These are phyloP conservation scores for Castor canadensis DNA, from an alignment of 2,113 vertebrate species.

Conservation along the genomic window DNA sequence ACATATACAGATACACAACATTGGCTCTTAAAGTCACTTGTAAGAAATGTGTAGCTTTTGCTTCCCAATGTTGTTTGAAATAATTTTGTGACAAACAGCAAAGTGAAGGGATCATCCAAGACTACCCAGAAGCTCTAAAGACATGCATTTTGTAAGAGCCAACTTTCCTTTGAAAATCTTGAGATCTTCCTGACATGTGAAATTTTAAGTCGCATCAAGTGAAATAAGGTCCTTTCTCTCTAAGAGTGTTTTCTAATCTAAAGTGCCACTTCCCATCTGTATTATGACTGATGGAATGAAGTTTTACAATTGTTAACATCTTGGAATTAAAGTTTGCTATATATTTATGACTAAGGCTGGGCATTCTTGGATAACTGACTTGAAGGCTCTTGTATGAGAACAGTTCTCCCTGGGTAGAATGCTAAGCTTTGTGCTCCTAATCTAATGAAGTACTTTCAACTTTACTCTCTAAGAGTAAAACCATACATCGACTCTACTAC, in stretches of 20 bases:
- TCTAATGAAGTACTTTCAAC: background rate
- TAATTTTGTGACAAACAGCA: background rate
- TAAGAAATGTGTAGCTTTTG: background rate
- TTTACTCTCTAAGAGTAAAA: background rate
- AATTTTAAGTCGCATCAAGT: background rate
- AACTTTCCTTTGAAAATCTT: background rate
- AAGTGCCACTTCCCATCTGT: background rate
- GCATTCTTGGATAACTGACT: background rate
- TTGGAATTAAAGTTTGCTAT: background rate
- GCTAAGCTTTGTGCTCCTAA: background rate
- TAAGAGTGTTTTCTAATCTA: background rate
- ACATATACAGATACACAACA: too few species aligned
- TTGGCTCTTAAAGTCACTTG: background rate
- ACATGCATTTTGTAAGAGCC: background rate
- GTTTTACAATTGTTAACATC: background rate
- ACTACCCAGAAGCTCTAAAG: background rate
- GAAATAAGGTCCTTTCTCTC: background rate
- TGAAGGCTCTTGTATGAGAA: background rate
- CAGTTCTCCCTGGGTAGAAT: background rate
- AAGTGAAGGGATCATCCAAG: background rate
- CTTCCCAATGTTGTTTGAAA: background rate
- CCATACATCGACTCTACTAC: background rate
- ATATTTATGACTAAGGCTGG: background rate
- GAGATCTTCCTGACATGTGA: background rate
- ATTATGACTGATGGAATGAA: background rate